Evolutionary conservation across 2,888 invertebrate species (phyloP).

Genomic region (Osedax fenrisi): DNA sequence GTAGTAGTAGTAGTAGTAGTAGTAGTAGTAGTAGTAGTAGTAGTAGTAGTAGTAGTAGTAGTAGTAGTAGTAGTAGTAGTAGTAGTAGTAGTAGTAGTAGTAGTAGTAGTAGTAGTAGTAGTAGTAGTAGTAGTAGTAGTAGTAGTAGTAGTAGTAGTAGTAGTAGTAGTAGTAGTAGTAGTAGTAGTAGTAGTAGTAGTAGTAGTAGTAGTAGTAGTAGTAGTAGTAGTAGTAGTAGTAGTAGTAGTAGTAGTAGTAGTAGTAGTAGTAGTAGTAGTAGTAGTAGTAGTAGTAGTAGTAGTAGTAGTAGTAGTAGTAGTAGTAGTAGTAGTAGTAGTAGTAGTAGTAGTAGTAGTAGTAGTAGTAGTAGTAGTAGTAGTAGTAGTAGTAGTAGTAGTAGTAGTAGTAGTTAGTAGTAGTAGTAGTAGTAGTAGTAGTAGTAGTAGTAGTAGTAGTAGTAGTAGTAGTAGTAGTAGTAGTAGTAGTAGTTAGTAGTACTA

Average conservation of each 20-base stretch:
- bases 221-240: neutral
- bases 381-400: too few species aligned
- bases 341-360: conserved; percentile 3
- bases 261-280: conserved; percentile 3
- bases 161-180: neutral
- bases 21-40: too few species aligned
- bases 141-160: neutral
- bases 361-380: conserved; percentile 3
- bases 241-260: neutral
- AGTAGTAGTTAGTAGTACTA: too few species aligned
- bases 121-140: neutral
- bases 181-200: neutral
- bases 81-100: neutral
- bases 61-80: too few species aligned
- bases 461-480: conserved; percentile 3
- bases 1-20: too few species aligned
- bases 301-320: conserved; percentile 3
- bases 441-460: conserved; percentile 3
- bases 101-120: neutral
- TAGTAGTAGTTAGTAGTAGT: too few species aligned
- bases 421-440: conserved; percentile 3
- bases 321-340: conserved; percentile 3
- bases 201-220: neutral
- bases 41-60: too few species aligned
- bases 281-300: too few species aligned